Evolutionary conservation across 2,113 vertebrate genomes (phyloP).

Genomic region (Clarias batrachus): DNA sequence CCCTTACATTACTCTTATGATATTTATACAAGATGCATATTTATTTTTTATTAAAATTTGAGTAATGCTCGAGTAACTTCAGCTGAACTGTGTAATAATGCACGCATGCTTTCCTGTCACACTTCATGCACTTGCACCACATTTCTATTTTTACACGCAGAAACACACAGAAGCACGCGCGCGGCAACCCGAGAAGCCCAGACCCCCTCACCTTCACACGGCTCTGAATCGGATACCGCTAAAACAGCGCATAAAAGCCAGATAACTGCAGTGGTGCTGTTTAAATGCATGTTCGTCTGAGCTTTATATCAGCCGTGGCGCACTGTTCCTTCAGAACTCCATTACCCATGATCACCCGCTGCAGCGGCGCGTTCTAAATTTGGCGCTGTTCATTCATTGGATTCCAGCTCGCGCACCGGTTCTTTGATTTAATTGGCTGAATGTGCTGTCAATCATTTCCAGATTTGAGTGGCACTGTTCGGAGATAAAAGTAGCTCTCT

Average conservation of each 20-base stretch:
- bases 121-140: slow-evolving; percentile 4
- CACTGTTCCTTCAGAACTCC: slow-evolving; percentile 16
- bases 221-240: slow-evolving; percentile 39
- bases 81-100: background rate
- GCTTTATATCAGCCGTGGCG: slow-evolving; percentile 6
- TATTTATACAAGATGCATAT: too few species aligned
- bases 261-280: slow-evolving; percentile 3
- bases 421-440: background rate
- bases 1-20: too few species aligned
- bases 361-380: slow-evolving; percentile 38
- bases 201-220: slow-evolving; percentile 62
- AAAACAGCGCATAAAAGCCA: slow-evolving; percentile 47
- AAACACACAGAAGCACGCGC: slow-evolving; percentile 25
- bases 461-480: too few species aligned
- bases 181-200: slow-evolving; percentile 30
- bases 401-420: background rate
- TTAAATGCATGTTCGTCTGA: slow-evolving; percentile 40
- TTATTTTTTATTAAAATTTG: background rate
- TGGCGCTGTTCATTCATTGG: slow-evolving; percentile 18
- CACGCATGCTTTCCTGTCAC: background rate
- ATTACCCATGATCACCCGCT: slow-evolving; percentile 28
- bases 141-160: slow-evolving; percentile 57
- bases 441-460: background rate
- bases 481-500: background rate
- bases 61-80: background rate